phyloP scores from a whole-genome alignment of 1,140 invertebrate genomes.

The Drosophila parabipectinata region DNA sequence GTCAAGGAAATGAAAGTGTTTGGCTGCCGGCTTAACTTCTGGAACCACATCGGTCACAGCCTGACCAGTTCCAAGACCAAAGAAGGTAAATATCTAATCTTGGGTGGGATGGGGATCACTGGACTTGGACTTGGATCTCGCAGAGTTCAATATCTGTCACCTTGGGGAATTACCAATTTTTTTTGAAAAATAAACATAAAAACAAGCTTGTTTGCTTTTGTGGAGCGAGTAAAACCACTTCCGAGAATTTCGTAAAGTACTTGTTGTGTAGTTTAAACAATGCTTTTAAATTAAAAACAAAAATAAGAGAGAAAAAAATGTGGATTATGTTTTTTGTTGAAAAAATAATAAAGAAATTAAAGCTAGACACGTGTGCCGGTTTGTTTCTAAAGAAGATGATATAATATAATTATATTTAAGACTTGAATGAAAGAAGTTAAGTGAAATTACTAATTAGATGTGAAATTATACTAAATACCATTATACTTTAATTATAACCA shows the following conservation, averaged over 20 bases:
- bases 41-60: slow-evolving; percentile 83
- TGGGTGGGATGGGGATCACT: neutral
- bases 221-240: neutral
- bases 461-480: neutral
- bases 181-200: neutral
- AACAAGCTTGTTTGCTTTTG: neutral
- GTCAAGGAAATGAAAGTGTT: slow-evolving; percentile 84
- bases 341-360: too few species aligned
- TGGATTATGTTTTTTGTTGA: too few species aligned
- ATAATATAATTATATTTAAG: too few species aligned
- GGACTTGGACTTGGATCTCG: neutral
- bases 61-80: slow-evolving; percentile 83
- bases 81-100: slow-evolving; percentile 64
- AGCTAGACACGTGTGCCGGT: too few species aligned
- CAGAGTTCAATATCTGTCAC: neutral
- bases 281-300: too few species aligned
- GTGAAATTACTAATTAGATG: slow-evolving; percentile 9
- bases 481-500: neutral
- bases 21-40: slow-evolving; percentile 83
- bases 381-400: neutral
- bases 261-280: too few species aligned
- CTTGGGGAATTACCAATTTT: slow-evolving; percentile 1
- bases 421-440: too few species aligned
- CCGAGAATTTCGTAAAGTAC: neutral
- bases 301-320: too few species aligned